Evolutionary conservation across 2,888 invertebrate species (phyloP).

Genomic region (Ophioninae sp.): DNA sequence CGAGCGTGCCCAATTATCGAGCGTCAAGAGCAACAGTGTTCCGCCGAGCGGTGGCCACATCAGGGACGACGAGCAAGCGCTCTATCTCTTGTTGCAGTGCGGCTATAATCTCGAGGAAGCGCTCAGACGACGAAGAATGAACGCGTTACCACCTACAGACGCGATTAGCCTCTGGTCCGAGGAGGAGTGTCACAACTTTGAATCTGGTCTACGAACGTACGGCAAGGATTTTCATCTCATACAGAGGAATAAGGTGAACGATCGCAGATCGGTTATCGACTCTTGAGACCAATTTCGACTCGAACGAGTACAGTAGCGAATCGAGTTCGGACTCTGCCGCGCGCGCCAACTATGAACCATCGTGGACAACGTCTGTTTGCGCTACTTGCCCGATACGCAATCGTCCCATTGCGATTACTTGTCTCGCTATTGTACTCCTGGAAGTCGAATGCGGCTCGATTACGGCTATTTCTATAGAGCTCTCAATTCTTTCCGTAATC

Average conservation of each 20-base stretch:
- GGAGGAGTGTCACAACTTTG: conserved; percentile 98
- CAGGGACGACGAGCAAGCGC: conserved; percentile 93
- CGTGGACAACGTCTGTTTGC: too few species aligned
- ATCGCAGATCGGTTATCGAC: background rate
- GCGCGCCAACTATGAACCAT: too few species aligned
- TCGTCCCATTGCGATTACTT: too few species aligned
- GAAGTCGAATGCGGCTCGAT: background rate
- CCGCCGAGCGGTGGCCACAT: conserved; percentile 89
- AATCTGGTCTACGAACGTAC: conserved; percentile 94
- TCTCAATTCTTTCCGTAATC: background rate
- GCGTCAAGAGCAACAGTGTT: conserved; percentile 80
- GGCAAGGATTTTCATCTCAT: conserved; percentile 98
- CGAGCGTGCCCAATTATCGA: conserved; percentile 82
- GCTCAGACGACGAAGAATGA: conserved; percentile 89
- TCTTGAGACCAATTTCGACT: too few species aligned
- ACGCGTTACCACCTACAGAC: conserved; percentile 87
- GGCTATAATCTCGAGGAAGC: conserved; percentile 98
- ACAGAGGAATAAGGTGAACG: conserved; percentile 91
- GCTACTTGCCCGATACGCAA: too few species aligned
- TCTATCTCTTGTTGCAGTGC: conserved; percentile 95
- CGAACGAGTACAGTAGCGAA: too few species aligned
- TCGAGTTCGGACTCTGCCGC: too few species aligned
- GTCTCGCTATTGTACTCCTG: too few species aligned
- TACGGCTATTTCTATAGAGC: background rate
- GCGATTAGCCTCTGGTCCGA: conserved; percentile 96